Evolutionary conservation across 2,797 vertebrate species (phyloP).

Genomic region (Enteromius argenteus): DNA sequence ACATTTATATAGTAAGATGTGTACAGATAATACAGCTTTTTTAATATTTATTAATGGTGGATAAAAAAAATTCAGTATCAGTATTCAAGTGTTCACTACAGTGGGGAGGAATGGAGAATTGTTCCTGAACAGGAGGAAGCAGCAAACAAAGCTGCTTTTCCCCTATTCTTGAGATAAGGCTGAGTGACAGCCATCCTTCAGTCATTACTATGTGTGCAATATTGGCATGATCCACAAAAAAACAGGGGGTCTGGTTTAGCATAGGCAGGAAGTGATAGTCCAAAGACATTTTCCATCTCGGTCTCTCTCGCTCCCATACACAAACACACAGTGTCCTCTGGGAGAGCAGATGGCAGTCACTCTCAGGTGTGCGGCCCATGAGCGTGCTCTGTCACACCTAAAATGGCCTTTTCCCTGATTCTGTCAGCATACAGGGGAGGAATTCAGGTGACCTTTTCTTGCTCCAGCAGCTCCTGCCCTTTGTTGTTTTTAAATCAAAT

Average conservation of each 20-base stretch:
- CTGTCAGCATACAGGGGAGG: constrained; percentile 22
- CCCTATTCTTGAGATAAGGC: background rate
- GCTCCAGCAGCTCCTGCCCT: background rate
- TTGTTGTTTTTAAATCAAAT: constrained; percentile 21
- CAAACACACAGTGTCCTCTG: background rate
- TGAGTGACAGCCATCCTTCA: constrained; percentile 11
- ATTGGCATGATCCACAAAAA: background rate
- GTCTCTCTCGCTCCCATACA: background rate
- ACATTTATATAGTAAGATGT: background rate
- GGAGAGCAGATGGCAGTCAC: constrained; percentile 48
- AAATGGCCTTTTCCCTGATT: constrained; percentile 43
- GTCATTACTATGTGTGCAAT: background rate
- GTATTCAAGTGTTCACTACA: background rate
- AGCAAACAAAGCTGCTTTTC: background rate
- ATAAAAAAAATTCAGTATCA: background rate
- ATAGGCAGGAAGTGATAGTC: constrained; percentile 4
- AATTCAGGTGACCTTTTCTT: constrained; percentile 43
- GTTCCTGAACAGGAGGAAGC: constrained; percentile 1
- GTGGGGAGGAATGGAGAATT: background rate
- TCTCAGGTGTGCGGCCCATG: constrained; percentile 33
- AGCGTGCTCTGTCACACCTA: constrained; percentile 44
- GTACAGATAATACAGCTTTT: background rate
- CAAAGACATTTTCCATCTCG: constrained; percentile 20
- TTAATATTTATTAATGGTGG: background rate
- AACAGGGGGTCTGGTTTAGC: constrained; percentile 10